Evolutionary conservation across 2,888 invertebrate genomes (phyloP), one percentile per base, ranked within the genome.

Genomic region (Timema cristinae): DNA sequence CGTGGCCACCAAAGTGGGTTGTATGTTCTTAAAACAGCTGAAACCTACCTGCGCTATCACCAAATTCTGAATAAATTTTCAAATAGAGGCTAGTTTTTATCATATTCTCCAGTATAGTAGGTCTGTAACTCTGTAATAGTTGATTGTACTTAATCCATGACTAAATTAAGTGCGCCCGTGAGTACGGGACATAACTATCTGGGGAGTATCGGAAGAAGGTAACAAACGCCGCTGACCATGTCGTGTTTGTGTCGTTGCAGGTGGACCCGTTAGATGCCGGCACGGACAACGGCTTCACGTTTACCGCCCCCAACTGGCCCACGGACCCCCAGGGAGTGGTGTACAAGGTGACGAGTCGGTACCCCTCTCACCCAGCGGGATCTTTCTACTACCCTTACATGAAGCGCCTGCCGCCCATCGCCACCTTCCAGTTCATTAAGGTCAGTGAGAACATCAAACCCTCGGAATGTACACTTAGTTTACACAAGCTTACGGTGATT

Each of bases 251-350:
- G 16, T 72, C 66, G 16, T 76, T 74, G 67, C 77, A 80, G 80
- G 79, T 83, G 59, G 80, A 79, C 71, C 84, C 84, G 0, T 74
- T 82, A 71, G 85, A 85, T 75, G 84, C 82, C 49, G 85, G 85
- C 5, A 84, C 84, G 10, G 84, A 85, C 76, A 79, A 80, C 69
- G 84, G 84, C 2, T 81, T 83, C 75, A 84, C 84, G 7, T 85
- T 84, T 77, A 84, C 84, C 6, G 81, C 85, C 0, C 85, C 85
- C 6, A 83, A 84, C 76, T 85, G 84, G 84, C 80, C 80, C 9
- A 80, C 81, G 7, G 79, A 79, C 6, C 84, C 84, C 5, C 79
- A 75, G 48, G 80, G 82, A 71, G 78, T 79, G 16, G 81, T 85
- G 75, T 79, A 79, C 73, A 77, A 78, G 71, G 82, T 85, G 76